Conservation (phyloP, 2,113 vertebrate species). For the Trichomycterus rosablanca region DNA sequence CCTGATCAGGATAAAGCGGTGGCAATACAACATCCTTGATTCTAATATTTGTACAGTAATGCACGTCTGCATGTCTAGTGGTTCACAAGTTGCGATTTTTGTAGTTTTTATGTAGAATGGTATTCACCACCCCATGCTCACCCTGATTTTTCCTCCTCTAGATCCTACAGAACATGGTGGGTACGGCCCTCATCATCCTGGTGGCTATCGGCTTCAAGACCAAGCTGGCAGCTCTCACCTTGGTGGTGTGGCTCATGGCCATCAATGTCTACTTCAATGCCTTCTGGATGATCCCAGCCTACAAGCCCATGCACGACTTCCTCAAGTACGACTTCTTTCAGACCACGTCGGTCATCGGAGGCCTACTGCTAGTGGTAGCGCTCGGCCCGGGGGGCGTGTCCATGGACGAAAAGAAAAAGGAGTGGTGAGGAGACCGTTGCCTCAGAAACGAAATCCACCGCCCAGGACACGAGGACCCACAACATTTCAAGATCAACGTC, state of each 20-base stretch:
- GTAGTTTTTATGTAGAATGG: too few species aligned
- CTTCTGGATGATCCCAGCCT: conserved; percentile 91
- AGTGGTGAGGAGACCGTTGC: conserved; percentile 72
- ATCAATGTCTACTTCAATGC: conserved; percentile 98
- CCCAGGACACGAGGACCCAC: conserved; percentile 58
- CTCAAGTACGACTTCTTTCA: conserved; percentile 99
- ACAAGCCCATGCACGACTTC: conserved; percentile 99
- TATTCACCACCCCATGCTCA: too few species aligned
- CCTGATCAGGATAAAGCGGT: too few species aligned
- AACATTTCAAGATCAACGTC: conserved; percentile 35
- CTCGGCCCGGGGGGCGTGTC: conserved; percentile 95
- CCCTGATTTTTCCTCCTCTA: conserved; percentile 49
- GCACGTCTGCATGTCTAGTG: too few species aligned
- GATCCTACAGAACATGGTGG: conserved; percentile 97
- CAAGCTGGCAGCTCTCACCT: conserved; percentile 90
- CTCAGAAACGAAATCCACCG: conserved; percentile 14
- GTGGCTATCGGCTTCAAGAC: conserved; percentile 97
- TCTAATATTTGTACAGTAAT: too few species aligned
- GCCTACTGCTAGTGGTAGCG: conserved; percentile 90
- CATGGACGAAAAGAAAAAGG: conserved; percentile 99
- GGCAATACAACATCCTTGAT: too few species aligned
- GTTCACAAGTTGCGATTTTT: too few species aligned
- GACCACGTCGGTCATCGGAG: conserved; percentile 95
- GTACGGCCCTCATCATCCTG: conserved; percentile 89
- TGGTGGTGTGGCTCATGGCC: conserved; percentile 91